Evolutionary conservation across 2,113 vertebrate species (phyloP), one percentile per base, ranked within the genome.

Genomic region (Oceanites oceanicus): DNA sequence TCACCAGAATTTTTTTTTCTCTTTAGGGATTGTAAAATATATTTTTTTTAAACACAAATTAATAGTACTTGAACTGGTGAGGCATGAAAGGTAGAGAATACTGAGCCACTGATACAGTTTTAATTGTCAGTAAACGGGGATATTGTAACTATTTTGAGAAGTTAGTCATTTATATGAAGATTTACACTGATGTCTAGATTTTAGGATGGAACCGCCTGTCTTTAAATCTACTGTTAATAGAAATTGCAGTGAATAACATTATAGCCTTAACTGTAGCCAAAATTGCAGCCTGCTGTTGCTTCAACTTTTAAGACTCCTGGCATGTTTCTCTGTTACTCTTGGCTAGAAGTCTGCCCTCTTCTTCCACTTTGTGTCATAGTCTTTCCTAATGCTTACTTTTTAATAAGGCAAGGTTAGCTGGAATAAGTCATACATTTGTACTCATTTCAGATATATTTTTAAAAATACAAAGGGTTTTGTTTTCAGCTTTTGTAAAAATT

Each of bases 81-180:
- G 58, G 2, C 10, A 17, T 42, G 23, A 68, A 61, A n/a, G 45
- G 40, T 91, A 86, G 21, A 42, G 77, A 95, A 55, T 95, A 79
- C 58, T 71, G 32, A 95, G 87, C 52, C 50, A 18, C 53, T 74
- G 23, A 44, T 66, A 40, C 36, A 90, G 58, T 92, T 97, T 94
- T 79, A 93, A 40, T 50, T 83, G 58, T 32, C 55, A 84, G 77
- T 79, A 86, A 86, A 65, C 9, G 17, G 61, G n/a, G 7, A 32
- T n/a, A 6, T 38, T 0, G 0, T 32, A 52, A 42, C 25, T 62
- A 18, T 40, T 38, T 70, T 55, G 81, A 63, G 20, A 44, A 76
- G 80, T 85, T 85, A 94, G 38, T 30, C 45, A 52, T 95, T 95
- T 75, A 90, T 93, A 81, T 95, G 86, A 94, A 92, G 83, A 53